Evolutionary conservation across 1,140 invertebrate species (phyloP), one percentile per base, ranked within the genome.

Genomic region (Zaprionus capensis): DNA sequence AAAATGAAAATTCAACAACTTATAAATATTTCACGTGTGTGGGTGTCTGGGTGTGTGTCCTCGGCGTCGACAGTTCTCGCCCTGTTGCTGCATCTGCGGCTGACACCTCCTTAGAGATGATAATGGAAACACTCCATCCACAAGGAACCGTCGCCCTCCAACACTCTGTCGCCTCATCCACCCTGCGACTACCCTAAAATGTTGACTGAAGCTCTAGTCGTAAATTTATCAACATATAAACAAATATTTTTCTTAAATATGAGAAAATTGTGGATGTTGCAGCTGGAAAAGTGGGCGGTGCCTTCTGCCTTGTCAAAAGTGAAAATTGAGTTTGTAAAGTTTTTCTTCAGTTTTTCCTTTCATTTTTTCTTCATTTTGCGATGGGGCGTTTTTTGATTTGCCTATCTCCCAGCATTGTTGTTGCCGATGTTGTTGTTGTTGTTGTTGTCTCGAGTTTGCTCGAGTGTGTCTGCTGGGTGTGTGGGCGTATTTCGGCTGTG

Each of bases 161-260:
- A n/a, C 41, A 7, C 11, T 4, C 22, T 41, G 36, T 24, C 17
- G 51, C 38, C 61, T 31, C 65, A 20, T 20, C 12, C 36, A 31
- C 38, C 41, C 26, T 15, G 14, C 9, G 46, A 64, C 46, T 51
- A 51, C 46, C 46, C 46, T 34, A 67, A 67, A 59, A 38, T 59
- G 24, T 72, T 49, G 59, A 63, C 58, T 58, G 58, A 75, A 79
- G 51, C 74, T 77, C 74, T 76, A 69, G 58, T 67, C 64, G 67
- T 62, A 76, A 90, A 90, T 91, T 90, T 85, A 91, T 90, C 79
- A 76, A 74, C 66, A 84, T 73, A 90, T 90, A 90, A 90, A 90
- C 85, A 90, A 90, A 90, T 90, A 90, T 90, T 78, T 80, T 90
- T 90, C 81, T 71, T 90, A 91, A 91, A 90, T 91, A 90, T 85